Base-by-base conservation (phyloP, 2,797 vertebrate genomes). In the Dermochelys coriacea region DNA sequence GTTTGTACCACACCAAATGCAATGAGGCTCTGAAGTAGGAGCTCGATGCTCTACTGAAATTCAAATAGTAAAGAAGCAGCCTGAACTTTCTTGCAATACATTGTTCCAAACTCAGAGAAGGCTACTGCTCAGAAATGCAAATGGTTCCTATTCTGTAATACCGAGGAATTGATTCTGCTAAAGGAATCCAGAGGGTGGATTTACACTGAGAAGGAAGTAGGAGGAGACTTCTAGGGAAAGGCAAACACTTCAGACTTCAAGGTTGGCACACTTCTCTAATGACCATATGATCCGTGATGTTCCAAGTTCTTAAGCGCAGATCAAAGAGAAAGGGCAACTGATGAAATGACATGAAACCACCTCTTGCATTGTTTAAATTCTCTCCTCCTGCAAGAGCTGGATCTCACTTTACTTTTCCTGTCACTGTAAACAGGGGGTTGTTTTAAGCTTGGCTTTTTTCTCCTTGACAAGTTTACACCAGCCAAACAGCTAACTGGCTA, bases 221-320 rank as follows among this genome's bases (percentile, higher is more conserved):
- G 89, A 96, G 87, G 91, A 93, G 80, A 84, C 87, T 97, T 89
- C 92, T 87, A 6, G 55, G 90, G 95, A 93, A 98, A 97, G 97
- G 96, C 97, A 98, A 98, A 98, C 97, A 98, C 97, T 98, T 93
- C 89, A 91, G 94, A 97, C 93, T 98, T 97, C 96, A 98, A 98
- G 98, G 97, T 88, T 97, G 97, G 95, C 94, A 90, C 97, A 94
- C 96, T 97, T 96, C 97, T 97, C 91, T 94, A 95, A 93, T 97
- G 98, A 97, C 97, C 94, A 91, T 87, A 82, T 93, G 97, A 97
- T 96, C 97, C 92, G 49, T 59, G 97, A 96, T 93, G 89, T 96
- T 87, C 97, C 96, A 29, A 0, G 61, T 95, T 95, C 95, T 95
- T 95, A 94, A 96, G 95, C 93, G n/a, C 88, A 97, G 98, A 98